Base-by-base conservation (phyloP, 2,888 invertebrate genomes). In the Ptychoptera contaminata region DNA sequence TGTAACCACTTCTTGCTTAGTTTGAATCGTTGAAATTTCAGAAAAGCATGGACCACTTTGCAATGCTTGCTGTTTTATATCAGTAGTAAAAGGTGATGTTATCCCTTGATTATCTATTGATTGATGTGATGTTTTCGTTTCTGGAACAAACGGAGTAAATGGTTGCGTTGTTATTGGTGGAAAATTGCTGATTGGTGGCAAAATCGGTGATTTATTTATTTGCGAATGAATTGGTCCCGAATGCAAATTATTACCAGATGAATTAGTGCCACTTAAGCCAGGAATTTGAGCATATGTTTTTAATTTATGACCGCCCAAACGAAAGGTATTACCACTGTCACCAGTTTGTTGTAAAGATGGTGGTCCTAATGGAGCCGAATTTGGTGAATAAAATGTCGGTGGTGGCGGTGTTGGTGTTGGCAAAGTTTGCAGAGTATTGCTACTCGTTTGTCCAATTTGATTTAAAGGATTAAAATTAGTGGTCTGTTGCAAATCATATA, bases 251-350 rank as follows among this genome's bases (percentile, higher is more conserved):
- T 16, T 16, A 14, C 14, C 12, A 15, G 37, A 11, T 15, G 16
- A 32, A 23, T 47, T 2, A 56, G 49, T 5, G 63, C 63, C 3
- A 62, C 63, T 23, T 5, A 85, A 58, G 1, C 85, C 84, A 1
- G 86, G 86, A 54, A 82, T 77, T 54, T 77, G 82, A 0, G 85
- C 86, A 61, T 87, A 86, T 5, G 73, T 67, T 55, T 82, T 78
- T 58, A 80, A 78, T 53, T 74, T 74, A 23, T 23, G 23, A 5
- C 76, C 76, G 0, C 77, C 68, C 45, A 84, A 71, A 32, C 85
- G 70, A 61, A 79, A 86, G 36, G 69, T 73, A 52, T 76, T 23
- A 7, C 23, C 23, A 23, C 23, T 31, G 48, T 50, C 11, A 15
- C 37, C 16, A 31, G 40, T 30, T 8, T 46, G 40, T 42, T 43